Evolutionary conservation across 2,888 invertebrate genomes (phyloP).

Genomic region (Acanthosepion esculentum): DNA sequence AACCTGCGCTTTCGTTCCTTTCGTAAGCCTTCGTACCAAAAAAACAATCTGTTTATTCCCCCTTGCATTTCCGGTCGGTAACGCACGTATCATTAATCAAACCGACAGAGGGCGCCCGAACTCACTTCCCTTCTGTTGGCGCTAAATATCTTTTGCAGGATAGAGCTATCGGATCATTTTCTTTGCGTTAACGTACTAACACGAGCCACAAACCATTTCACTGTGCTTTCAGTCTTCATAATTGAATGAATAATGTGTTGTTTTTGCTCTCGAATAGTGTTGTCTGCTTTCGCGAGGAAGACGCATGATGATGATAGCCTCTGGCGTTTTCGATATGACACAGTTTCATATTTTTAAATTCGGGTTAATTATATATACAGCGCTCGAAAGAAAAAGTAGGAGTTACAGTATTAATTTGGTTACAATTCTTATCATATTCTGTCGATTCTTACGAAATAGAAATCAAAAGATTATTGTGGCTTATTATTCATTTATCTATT

Average conservation of each 20-base stretch:
- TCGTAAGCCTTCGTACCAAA: neutral
- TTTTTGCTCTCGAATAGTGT: neutral
- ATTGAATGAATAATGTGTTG: neutral
- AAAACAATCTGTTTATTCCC: slow-evolving; percentile 33
- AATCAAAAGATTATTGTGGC: neutral
- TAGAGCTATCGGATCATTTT: slow-evolving; percentile 33
- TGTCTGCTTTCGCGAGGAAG: neutral
- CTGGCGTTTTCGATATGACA: neutral
- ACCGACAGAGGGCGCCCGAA: slow-evolving; percentile 18
- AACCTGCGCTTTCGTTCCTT: neutral
- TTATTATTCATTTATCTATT: neutral
- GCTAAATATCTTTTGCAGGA: slow-evolving; percentile 33
- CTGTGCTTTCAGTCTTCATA: neutral
- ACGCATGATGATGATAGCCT: neutral
- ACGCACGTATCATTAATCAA: slow-evolving; percentile 12
- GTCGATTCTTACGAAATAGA: no score
- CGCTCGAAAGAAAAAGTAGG: neutral
- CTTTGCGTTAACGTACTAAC: neutral
- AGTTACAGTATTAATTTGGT: neutral
- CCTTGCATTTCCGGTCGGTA: neutral
- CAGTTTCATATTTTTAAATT: neutral
- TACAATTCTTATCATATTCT: no score
- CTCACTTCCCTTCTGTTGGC: neutral
- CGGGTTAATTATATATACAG: neutral
- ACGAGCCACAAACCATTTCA: neutral